These are phyloP conservation scores for Coranthus polyacanthus DNA, from an alignment of 2,797 vertebrate genomes.

Conservation along the genomic window DNA sequence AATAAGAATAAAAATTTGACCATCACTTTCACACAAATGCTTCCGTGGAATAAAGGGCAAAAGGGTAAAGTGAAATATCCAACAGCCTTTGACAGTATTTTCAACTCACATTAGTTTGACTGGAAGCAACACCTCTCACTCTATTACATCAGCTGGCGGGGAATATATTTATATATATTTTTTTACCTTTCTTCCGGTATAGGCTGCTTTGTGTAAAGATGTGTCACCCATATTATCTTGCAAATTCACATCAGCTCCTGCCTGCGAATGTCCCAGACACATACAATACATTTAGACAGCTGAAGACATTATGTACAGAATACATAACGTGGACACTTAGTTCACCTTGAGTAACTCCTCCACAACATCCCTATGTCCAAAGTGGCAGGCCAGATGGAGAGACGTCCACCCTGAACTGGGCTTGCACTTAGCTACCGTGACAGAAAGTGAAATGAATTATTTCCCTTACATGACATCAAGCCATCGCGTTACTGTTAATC, in stretches of 20 bases:
- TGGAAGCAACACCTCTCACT: not conserved
- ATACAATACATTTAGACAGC: not conserved
- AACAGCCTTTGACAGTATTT: slow-evolving; percentile 13
- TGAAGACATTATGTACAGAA: not conserved
- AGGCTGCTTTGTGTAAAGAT: slow-evolving; percentile 91
- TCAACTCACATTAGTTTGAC: not conserved
- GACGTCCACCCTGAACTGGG: slow-evolving; percentile 91
- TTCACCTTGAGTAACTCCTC: slow-evolving; percentile 89
- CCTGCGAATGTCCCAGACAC: slow-evolving; percentile 79
- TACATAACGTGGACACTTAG: not conserved
- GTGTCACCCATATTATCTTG: slow-evolving; percentile 92
- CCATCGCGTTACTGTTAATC: not conserved
- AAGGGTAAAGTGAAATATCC: slow-evolving; percentile 6
- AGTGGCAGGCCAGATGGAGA: slow-evolving; percentile 92
- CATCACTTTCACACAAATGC: slow-evolving; percentile 17
- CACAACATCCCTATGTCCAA: slow-evolving; percentile 89
- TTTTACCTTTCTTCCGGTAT: slow-evolving; percentile 90
- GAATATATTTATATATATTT: not conserved
- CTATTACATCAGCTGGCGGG: not conserved
- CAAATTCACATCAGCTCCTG: slow-evolving; percentile 89
- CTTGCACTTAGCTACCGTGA: slow-evolving; percentile 83
- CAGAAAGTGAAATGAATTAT: not conserved
- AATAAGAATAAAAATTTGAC: slow-evolving; percentile 1
- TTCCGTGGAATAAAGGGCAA: not conserved
- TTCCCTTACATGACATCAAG: not conserved